These are phyloP conservation scores for Astyanax mexicanus DNA, from an alignment of 2,797 vertebrate genomes.

Conservation along the genomic window DNA sequence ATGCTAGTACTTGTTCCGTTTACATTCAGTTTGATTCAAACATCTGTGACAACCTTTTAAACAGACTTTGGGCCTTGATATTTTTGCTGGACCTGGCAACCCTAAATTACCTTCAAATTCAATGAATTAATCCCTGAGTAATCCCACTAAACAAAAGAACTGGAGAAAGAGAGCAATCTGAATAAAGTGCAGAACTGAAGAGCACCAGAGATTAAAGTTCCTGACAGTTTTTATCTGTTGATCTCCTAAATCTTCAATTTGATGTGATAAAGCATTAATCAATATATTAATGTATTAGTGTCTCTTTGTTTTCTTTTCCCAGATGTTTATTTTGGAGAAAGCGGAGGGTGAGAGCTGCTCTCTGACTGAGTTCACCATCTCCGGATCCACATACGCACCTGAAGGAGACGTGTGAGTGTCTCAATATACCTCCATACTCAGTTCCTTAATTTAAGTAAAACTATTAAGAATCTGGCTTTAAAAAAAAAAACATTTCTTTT, in stretches of 20 bases:
- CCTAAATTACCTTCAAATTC: neutral
- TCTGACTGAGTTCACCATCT: slow-evolving; percentile 94
- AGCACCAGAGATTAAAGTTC: neutral
- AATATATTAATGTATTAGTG: too few relatives aligned
- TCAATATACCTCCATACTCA: slow-evolving; percentile 24
- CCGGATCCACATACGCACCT: slow-evolving; percentile 96
- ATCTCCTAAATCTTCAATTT: neutral
- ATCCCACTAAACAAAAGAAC: neutral
- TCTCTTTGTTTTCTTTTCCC: slow-evolving; percentile 44
- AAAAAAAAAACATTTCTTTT: too few relatives aligned
- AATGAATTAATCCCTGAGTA: slow-evolving; percentile 19
- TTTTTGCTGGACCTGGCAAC: too few relatives aligned
- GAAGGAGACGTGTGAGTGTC: slow-evolving; percentile 95
- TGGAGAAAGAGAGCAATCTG: neutral
- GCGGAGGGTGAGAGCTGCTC: slow-evolving; percentile 88
- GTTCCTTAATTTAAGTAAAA: neutral
- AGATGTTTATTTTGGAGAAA: slow-evolving; percentile 95
- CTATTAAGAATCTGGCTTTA: too few relatives aligned
- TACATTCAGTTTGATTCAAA: too few relatives aligned
- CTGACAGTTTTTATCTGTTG: too few relatives aligned
- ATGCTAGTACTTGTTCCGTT: too few relatives aligned
- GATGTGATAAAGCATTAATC: too few relatives aligned
- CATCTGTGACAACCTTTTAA: too few relatives aligned
- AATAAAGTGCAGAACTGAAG: neutral
- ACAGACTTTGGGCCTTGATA: too few relatives aligned